These are phyloP conservation scores for Drosophila differens DNA, from an alignment of 2,888 invertebrate genomes.

Conservation along the genomic window DNA sequence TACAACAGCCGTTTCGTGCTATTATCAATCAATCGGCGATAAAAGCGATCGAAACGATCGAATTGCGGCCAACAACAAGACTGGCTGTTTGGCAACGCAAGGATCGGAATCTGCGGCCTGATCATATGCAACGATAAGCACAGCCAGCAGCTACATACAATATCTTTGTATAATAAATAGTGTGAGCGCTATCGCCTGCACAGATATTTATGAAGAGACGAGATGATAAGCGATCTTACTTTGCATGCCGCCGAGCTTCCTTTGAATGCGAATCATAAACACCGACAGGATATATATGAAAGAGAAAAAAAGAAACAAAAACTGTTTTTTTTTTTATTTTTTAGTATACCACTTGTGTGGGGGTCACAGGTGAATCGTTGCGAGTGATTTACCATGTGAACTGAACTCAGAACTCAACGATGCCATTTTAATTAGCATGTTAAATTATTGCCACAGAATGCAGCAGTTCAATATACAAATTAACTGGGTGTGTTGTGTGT, in stretches of 20 bases:
- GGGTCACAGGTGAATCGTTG: constrained; percentile 59
- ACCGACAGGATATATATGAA: constrained; percentile 69
- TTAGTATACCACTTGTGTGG: constrained; percentile 55
- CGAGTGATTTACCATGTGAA: constrained; percentile 68
- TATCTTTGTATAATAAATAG: constrained; percentile 74
- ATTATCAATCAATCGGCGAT: constrained; percentile 75
- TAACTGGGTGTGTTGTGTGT: constrained; percentile 64
- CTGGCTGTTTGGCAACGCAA: constrained; percentile 12
- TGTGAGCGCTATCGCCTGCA: constrained; percentile 75
- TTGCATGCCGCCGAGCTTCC: constrained; percentile 63
- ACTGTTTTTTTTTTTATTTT: neutral
- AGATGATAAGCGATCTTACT: constrained; percentile 73
- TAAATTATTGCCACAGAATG: constrained; percentile 54
- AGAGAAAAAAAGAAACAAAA: neutral
- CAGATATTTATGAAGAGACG: constrained; percentile 72
- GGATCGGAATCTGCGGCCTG: constrained; percentile 59
- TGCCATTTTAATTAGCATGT: constrained; percentile 76
- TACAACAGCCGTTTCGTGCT: constrained; percentile 77
- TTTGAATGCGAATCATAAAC: constrained; percentile 57
- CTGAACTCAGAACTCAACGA: constrained; percentile 14
- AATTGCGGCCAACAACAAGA: constrained; percentile 39
- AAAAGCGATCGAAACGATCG: constrained; percentile 50
- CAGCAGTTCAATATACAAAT: constrained; percentile 74
- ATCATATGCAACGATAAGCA: constrained; percentile 75
- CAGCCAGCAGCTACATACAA: constrained; percentile 57